Percentiles rank a stretch among this genome's conserved stretches.
These are phyloP conservation scores for Achatina immaculata DNA, from an alignment of 1,140 invertebrate genomes.

Conservation along the genomic window DNA sequence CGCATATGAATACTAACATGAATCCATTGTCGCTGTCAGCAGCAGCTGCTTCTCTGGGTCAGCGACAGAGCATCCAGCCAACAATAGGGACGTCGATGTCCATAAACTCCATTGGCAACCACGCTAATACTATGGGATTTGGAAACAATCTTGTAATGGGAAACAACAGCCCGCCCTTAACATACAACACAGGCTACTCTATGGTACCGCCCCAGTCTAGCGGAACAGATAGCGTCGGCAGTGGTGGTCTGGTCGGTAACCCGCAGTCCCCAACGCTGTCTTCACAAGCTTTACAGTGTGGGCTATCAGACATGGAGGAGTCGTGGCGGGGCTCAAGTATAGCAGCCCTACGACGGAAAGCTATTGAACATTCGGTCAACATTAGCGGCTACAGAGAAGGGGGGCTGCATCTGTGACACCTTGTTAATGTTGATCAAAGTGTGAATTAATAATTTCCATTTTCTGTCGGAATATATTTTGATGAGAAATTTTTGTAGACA, in stretches of 20 bases:
- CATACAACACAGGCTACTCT: conserved; percentile 39
- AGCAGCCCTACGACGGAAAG: conserved; percentile 71
- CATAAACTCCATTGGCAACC: conserved; percentile 13
- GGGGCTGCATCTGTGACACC: not conserved
- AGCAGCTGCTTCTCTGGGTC: conserved; percentile 43
- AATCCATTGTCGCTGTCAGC: conserved; percentile 60
- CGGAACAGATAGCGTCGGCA: conserved; percentile 21
- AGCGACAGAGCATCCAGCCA: conserved; percentile 51
- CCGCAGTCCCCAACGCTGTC: conserved; percentile 56
- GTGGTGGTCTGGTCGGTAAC: conserved; percentile 47
- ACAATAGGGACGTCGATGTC: conserved; percentile 22
- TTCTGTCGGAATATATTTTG: too few relatives aligned
- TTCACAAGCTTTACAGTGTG: conserved; percentile 75
- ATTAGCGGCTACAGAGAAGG: conserved; percentile 60
- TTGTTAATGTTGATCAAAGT: too few relatives aligned
- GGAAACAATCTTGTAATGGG: conserved; percentile 53
- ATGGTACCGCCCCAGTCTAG: conserved; percentile 17
- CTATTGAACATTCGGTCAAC: conserved; percentile 70
- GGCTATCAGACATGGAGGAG: conserved; percentile 79
- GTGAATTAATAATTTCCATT: too few relatives aligned
- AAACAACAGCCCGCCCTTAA: conserved; percentile 46
- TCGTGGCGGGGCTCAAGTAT: conserved; percentile 72
- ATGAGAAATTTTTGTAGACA: too few relatives aligned
- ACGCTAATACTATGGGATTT: conserved; percentile 36
- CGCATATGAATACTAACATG: conserved; percentile 58